Percentiles rank a stretch among this genome's conserved stretches.
phyloP scores from a whole-genome alignment of 35 echinoderm and acorn worm species.

The Antedon bifida region DNA sequence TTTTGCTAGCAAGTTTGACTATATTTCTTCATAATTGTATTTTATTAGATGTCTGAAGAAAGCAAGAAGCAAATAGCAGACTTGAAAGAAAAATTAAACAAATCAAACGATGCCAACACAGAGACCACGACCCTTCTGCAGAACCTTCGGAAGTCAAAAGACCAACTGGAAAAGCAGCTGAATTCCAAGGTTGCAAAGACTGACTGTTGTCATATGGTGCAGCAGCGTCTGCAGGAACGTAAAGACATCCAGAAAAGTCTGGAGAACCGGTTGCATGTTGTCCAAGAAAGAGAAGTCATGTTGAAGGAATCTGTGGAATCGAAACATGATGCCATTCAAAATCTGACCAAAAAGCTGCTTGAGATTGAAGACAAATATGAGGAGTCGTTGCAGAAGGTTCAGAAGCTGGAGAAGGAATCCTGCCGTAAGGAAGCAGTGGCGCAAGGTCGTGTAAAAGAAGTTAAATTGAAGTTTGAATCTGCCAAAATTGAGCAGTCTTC shows the following conservation, averaged over 20 bases:
- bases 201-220: slow-evolving; percentile 3
- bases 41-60: slow-evolving; percentile 11
- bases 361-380: slow-evolving; percentile 41
- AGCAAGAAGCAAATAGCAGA: slow-evolving; percentile 6
- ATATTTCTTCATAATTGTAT: too few relatives aligned
- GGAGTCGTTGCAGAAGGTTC: background rate
- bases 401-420: slow-evolving; percentile 2
- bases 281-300: slow-evolving; percentile 39
- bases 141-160: slow-evolving; percentile 9
- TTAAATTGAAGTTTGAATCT: background rate
- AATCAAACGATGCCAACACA: slow-evolving; percentile 10
- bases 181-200: background rate
- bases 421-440: slow-evolving; percentile 1
- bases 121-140: slow-evolving; percentile 15
- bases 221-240: slow-evolving; percentile 8
- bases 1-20: too few relatives aligned
- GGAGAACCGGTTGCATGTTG: slow-evolving; percentile 23
- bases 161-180: slow-evolving; percentile 5
- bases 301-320: slow-evolving; percentile 47
- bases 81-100: slow-evolving; percentile 16
- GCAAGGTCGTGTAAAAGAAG: background rate
- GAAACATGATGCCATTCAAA: slow-evolving; percentile 44
- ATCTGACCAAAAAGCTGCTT: slow-evolving; percentile 39
- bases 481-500: background rate
- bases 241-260: slow-evolving; percentile 33